Evolutionary conservation across 2,888 invertebrate genomes (phyloP).

Genomic region (Trisateles emortualis): DNA sequence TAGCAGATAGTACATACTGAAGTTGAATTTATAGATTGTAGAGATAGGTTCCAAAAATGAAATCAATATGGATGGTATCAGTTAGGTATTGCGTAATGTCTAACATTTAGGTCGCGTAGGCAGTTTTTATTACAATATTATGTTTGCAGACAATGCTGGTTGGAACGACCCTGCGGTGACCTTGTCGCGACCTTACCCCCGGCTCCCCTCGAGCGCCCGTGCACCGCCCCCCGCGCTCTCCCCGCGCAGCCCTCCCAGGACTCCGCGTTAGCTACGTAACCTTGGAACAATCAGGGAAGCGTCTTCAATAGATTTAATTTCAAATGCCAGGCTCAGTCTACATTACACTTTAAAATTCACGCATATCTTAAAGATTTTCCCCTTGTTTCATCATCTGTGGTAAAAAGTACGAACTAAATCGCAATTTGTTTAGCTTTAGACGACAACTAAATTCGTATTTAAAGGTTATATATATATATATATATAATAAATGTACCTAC

Average conservation of each 20-base stretch:
- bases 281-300: constrained; percentile 69
- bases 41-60: constrained; percentile 14
- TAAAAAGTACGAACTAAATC: no score
- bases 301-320: constrained; percentile 61
- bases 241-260: constrained; percentile 61
- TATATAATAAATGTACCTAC: no score
- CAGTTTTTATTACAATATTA: constrained; percentile 57
- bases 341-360: constrained; percentile 22
- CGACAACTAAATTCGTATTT: no score
- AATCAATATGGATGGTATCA: constrained; percentile 40
- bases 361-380: constrained; percentile 3
- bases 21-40: no score
- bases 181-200: constrained; percentile 72
- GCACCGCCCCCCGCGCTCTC: constrained; percentile 52
- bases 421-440: no score
- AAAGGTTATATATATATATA: no score
- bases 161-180: constrained; percentile 66
- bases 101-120: constrained; percentile 51
- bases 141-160: constrained; percentile 61
- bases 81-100: constrained; percentile 45
- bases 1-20: no score
- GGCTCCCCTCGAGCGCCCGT: constrained; percentile 38
- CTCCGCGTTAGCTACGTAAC: constrained; percentile 66
- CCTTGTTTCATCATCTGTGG: no score
- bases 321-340: constrained; percentile 50